A percentile compares a stretch with the other conserved stretches of the same genome.
These are phyloP conservation scores for Lophotriccus pileatus DNA, from an alignment of 2,797 vertebrate species.

Conservation along the genomic window DNA sequence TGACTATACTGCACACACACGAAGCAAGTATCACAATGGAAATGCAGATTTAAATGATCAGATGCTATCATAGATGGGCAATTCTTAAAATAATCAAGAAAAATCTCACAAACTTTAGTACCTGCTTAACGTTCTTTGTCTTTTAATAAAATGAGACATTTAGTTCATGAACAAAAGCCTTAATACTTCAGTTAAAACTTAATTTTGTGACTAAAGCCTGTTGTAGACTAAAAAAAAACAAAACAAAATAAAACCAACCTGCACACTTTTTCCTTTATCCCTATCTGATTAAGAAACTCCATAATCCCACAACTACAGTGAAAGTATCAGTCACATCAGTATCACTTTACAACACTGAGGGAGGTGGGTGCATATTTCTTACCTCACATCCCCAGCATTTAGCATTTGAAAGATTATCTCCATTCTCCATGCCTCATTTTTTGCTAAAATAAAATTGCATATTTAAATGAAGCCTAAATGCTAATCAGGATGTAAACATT, in stretches of 20 bases:
- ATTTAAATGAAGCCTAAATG: neutral
- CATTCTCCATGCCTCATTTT: neutral
- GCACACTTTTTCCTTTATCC: neutral
- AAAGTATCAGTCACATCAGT: neutral
- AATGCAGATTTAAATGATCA: neutral
- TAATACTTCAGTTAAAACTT: neutral
- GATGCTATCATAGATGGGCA: neutral
- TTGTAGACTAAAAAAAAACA: neutral
- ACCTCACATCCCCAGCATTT: neutral
- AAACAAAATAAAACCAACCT: neutral
- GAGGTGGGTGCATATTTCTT: neutral
- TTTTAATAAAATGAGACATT: neutral
- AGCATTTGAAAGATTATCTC: neutral
- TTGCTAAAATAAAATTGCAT: neutral
- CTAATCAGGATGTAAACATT: conserved; percentile 21
- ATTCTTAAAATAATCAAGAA: neutral
- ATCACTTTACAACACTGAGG: neutral
- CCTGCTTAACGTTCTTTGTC: neutral
- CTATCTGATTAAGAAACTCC: neutral
- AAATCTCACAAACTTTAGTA: neutral
- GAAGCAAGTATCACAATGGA: neutral
- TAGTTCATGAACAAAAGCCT: neutral
- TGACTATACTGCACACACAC: neutral
- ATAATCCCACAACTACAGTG: neutral
- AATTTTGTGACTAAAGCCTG: neutral